phyloP scores from a whole-genome alignment of 2,888 invertebrate species.

The Dasypolia templi region DNA sequence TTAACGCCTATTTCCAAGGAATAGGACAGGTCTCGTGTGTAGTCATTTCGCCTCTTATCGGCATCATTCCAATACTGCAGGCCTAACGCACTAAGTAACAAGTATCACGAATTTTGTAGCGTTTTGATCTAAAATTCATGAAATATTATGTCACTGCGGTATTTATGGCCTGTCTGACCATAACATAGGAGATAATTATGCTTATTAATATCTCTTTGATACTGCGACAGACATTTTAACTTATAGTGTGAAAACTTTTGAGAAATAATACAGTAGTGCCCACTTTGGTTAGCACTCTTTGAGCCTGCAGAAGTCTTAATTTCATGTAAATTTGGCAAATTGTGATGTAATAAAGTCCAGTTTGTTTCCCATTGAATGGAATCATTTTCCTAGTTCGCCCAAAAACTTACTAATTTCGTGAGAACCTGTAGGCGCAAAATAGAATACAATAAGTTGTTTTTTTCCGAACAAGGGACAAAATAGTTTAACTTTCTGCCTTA shows the following conservation, averaged over 20 bases:
- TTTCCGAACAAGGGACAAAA: slow-evolving; percentile 58
- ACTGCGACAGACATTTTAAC: slow-evolving; percentile 6
- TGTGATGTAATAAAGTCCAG: neutral
- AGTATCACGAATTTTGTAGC: neutral
- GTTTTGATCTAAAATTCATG: neutral
- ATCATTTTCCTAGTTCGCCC: neutral
- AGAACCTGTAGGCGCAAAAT: slow-evolving; percentile 15
- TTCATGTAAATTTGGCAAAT: neutral
- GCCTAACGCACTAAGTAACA: neutral
- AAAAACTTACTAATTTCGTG: neutral
- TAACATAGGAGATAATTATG: slow-evolving; percentile 37
- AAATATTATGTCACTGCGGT: neutral
- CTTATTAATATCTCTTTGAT: slow-evolving; percentile 45
- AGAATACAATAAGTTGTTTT: slow-evolving; percentile 39
- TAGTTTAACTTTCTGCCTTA: slow-evolving; percentile 63
- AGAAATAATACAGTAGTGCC: slow-evolving; percentile 11
- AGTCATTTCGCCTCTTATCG: neutral
- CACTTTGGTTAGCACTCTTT: neutral
- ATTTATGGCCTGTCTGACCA: neutral
- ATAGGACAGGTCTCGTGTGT: neutral
- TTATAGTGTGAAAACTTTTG: slow-evolving; percentile 5
- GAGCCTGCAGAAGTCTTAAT: slow-evolving; percentile 4
- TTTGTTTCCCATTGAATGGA: slow-evolving; percentile 23
- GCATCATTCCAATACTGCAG: neutral
- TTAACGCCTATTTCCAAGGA: slow-evolving; percentile 16